A percentile compares a stretch with the other conserved stretches of the same genome.
Evolutionary conservation across 2,888 invertebrate species (phyloP).

Genomic region (Yponomeuta malinellus): DNA sequence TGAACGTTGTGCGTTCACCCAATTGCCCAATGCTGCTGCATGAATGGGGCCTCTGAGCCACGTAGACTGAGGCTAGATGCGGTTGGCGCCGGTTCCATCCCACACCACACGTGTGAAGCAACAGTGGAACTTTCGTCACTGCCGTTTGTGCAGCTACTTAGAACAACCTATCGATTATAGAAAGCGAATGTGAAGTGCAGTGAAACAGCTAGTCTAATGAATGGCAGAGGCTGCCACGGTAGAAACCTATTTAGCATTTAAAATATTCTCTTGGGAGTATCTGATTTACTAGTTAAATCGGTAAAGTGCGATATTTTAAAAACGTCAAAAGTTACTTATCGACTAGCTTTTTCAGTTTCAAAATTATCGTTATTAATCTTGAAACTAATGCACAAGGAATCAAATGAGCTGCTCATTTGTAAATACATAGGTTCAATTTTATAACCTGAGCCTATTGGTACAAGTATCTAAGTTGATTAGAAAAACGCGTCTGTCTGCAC

Average conservation of each 20-base stretch:
- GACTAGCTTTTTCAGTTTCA: no score
- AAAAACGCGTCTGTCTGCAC: not conserved
- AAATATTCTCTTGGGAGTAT: not conserved
- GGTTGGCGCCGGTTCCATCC: constrained; percentile 62
- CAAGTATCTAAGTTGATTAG: not conserved
- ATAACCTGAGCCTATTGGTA: not conserved
- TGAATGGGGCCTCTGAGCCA: constrained; percentile 67
- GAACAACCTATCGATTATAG: constrained; percentile 54
- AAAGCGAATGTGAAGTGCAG: constrained; percentile 42
- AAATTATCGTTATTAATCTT: no score
- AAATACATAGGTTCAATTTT: not conserved
- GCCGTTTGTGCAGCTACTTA: constrained; percentile 43
- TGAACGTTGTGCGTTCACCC: constrained; percentile 64
- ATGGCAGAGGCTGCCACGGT: not conserved
- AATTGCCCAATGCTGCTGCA: constrained; percentile 57
- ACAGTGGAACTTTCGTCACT: constrained; percentile 69
- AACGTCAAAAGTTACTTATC: no score
- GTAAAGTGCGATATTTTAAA: no score
- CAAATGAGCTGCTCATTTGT: not conserved
- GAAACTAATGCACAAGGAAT: no score
- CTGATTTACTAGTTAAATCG: not conserved
- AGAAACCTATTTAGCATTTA: not conserved
- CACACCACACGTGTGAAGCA: constrained; percentile 73
- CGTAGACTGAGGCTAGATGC: constrained; percentile 26
- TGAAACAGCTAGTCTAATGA: not conserved